Conservation (phyloP, 2,113 vertebrate genomes). For the Butorides virescens region DNA sequence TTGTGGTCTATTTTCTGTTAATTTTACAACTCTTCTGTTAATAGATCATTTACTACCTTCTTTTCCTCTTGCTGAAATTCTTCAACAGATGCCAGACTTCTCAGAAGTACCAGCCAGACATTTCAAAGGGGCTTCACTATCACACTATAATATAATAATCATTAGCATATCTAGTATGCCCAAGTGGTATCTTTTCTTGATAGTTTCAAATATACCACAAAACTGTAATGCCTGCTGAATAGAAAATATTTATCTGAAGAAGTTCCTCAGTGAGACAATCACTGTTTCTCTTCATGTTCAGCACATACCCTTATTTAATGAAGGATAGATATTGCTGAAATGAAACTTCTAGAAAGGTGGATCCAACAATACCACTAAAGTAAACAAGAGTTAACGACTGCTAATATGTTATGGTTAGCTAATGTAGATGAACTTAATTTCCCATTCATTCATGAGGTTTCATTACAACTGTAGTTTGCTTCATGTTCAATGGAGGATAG, state of each 20-base stretch:
- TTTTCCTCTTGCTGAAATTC: neutral
- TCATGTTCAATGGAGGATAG: neutral
- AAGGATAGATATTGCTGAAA: neutral
- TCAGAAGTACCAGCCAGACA: neutral
- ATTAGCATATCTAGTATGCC: neutral
- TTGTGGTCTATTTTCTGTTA: neutral
- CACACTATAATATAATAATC: neutral
- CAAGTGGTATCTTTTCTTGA: neutral
- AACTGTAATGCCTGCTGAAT: neutral
- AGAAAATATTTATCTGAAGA: neutral
- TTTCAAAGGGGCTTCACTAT: neutral
- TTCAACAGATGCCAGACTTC: neutral
- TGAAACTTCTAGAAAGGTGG: neutral
- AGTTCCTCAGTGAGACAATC: neutral
- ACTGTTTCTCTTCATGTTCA: neutral
- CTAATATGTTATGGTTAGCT: neutral
- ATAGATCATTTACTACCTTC: neutral
- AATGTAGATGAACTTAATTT: neutral
- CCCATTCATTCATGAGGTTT: neutral
- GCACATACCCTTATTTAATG: neutral
- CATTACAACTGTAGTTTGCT: neutral
- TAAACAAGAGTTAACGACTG: neutral
- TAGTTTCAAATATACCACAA: neutral
- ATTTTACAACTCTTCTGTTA: neutral
- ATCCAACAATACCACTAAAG: neutral